Evolutionary conservation across 1,140 invertebrate species (phyloP), one percentile per base, ranked within the genome.

Genomic region (Calosoma granatense): DNA sequence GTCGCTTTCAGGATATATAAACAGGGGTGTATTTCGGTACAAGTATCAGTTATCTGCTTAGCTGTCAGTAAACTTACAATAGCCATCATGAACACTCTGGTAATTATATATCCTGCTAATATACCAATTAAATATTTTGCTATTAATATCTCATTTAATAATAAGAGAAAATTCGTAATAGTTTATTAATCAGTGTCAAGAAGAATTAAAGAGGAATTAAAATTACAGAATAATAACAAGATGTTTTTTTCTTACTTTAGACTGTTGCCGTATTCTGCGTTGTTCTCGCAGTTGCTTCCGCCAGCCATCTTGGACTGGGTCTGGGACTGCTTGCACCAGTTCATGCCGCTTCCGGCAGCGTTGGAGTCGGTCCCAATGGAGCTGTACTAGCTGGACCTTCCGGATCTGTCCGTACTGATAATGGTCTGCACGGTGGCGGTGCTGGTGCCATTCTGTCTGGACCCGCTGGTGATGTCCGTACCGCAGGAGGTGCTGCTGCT

Each of bases 401-500:
- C 4, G 41, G 41, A 11, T 47, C 41, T 17, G 17, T 47, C 6
- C 6, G 41, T 11, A 47, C 41, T 17, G 41, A 47, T 47, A 47
- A 47, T 17, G 41, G 41, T 47, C 41, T 47, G 9, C 9, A 17
- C 17, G 41, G 41, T 12, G 9, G 17, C 17, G 41, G 41, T 12
- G 41, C 41, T 47, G 41, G 6, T 47, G 41, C 41, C 15, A 6
- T 11, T 4, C 15, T 47, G 4, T 47, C 41, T 17, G 41, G 41
- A 47, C 41, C 41, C 41, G 41, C 41, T 47, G 41, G 41, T 12
- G 41, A 47, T 47, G 41, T 47, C 41, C 41, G 41, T 17, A 47
- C 41, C 4, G 3, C 9, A 12, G 41, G 41, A 9, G 41, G 41
- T 47, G 41, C 41, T 17, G 41, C 15, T 47, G 41, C 41, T 17